A percentile compares a stretch with the other conserved stretches of the same genome.
Evolutionary conservation across 2,113 vertebrate genomes (phyloP).

Genomic region (Octodon degus): DNA sequence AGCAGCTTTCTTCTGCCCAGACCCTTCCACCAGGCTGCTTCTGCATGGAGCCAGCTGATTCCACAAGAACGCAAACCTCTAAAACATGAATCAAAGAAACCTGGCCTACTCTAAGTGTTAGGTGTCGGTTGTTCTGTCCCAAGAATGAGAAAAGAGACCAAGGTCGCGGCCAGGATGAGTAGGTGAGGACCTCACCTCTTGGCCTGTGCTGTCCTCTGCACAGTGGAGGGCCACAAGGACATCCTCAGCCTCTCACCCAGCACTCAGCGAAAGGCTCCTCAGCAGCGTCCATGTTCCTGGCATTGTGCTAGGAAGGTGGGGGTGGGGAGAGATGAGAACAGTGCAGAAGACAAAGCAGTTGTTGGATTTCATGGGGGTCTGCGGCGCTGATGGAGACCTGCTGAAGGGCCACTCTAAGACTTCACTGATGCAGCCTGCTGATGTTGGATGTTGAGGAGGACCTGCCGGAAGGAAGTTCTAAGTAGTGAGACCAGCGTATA

Average conservation of each 20-base stretch:
- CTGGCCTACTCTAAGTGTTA: not conserved
- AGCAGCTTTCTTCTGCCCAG: not conserved
- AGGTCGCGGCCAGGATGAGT: not conserved
- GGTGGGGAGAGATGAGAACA: rapidly evolving
- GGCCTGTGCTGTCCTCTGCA: not conserved
- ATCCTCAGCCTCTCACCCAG: not conserved
- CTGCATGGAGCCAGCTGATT: not conserved
- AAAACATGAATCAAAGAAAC: not conserved
- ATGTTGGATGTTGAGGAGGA: not conserved
- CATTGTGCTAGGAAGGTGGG: not conserved
- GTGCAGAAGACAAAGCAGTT: not conserved
- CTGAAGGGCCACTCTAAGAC: not conserved
- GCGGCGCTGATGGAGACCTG: rapidly evolving
- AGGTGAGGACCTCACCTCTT: not conserved
- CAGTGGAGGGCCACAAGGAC: not conserved
- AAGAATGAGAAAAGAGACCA: not conserved
- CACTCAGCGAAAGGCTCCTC: not conserved
- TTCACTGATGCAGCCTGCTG: not conserved
- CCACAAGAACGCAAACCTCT: not conserved
- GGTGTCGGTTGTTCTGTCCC: not conserved
- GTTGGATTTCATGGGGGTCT: rapidly evolving
- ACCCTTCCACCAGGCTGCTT: not conserved
- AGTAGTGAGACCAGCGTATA: not conserved
- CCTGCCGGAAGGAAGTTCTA: not conserved
- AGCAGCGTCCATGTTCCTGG: rapidly evolving